Conservation (phyloP, 2,113 vertebrate species). For the Anguilla rostrata region DNA sequence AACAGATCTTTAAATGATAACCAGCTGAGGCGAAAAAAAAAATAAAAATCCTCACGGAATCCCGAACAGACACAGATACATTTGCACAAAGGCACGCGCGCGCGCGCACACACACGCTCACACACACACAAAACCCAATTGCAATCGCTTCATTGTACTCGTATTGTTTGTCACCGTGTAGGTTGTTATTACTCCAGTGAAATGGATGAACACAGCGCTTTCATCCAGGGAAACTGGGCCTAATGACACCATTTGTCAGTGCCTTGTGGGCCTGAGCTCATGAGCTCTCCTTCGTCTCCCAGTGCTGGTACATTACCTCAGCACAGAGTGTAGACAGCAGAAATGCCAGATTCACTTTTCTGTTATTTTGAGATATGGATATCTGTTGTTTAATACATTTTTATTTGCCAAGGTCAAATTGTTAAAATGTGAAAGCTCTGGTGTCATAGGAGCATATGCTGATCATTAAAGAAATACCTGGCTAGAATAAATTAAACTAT, state of each 20-base stretch:
- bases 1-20: neutral
- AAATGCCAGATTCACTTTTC: neutral
- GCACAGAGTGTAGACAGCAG: neutral
- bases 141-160: neutral
- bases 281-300: neutral
- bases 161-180: neutral
- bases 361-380: neutral
- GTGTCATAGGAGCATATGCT: neutral
- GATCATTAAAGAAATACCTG: neutral
- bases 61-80: neutral
- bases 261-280: neutral
- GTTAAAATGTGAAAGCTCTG: neutral
- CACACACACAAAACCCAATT: neutral
- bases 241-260: slow-evolving; percentile 20
- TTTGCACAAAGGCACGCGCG: neutral
- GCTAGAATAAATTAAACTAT: neutral
- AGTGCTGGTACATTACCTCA: neutral
- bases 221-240: neutral
- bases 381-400: neutral
- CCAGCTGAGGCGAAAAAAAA: neutral
- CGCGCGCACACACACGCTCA: neutral
- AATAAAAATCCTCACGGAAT: neutral
- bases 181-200: slow-evolving; percentile 19
- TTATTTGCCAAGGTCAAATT: neutral
- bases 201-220: slow-evolving; percentile 10